A percentile compares a stretch with the other conserved stretches of the same genome.
phyloP scores from a whole-genome alignment of 2,888 invertebrate genomes.

The Agrotis clavis region DNA sequence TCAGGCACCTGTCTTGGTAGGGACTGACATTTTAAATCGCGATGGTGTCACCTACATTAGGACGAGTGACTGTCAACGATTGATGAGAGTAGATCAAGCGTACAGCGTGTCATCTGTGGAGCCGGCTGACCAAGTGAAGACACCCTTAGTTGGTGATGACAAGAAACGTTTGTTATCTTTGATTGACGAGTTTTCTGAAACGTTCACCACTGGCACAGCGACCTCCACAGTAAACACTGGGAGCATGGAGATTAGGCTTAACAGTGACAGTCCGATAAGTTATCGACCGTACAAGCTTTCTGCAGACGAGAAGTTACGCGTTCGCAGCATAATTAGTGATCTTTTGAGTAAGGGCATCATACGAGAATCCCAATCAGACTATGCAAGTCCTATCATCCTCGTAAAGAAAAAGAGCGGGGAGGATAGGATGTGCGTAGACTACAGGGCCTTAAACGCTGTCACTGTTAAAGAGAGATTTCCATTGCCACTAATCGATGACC shows the following conservation, averaged over 20 bases:
- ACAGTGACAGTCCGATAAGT: not conserved
- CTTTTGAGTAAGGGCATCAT: not conserved
- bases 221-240: conserved; percentile 7
- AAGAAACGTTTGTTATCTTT: not conserved
- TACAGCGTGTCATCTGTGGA: not conserved
- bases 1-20: too few species aligned
- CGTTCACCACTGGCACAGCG: not conserved
- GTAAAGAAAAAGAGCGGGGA: conserved; percentile 4
- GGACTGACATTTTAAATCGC: too few species aligned
- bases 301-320: not conserved
- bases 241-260: not conserved
- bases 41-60: too few species aligned
- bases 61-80: too few species aligned
- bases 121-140: not conserved
- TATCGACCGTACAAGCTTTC: conserved; percentile 7
- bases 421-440: conserved; percentile 4
- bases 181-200: not conserved
- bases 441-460: not conserved
- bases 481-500: not conserved
- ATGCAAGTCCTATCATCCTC: conserved; percentile 5
- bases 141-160: not conserved
- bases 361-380: not conserved
- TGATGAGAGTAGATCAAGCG: not conserved
- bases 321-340: not conserved
- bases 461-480: conserved; percentile 5